phyloP scores from a whole-genome alignment of 1,140 invertebrate genomes.

The Trichomalopsis sarcophagae region DNA sequence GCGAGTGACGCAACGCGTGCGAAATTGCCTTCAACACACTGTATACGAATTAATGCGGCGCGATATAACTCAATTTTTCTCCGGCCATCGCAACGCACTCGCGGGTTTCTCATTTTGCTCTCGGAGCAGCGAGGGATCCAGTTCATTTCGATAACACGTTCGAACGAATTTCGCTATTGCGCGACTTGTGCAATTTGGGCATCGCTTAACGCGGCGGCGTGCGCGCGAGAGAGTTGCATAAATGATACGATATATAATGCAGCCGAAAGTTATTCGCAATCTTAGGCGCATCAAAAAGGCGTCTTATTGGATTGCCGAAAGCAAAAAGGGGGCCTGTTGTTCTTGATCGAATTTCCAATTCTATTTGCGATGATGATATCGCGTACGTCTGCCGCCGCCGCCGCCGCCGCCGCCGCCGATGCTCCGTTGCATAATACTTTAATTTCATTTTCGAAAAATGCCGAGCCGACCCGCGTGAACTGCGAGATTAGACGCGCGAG shows the following conservation, averaged over 20 bases:
- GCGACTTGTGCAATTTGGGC: conserved; percentile 6
- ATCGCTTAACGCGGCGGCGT: too few relatives aligned
- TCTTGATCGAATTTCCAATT: conserved; percentile 25
- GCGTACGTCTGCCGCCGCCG: too few relatives aligned
- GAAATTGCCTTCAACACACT: conserved; percentile 10
- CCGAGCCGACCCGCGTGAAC: neutral
- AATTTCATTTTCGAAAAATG: conserved; percentile 18
- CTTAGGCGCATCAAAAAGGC: neutral
- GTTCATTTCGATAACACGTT: conserved; percentile 5
- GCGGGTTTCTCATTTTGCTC: neutral
- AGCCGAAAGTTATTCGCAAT: neutral
- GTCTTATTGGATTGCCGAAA: conserved; percentile 15
- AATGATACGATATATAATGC: conserved; percentile 1
- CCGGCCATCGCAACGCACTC: neutral
- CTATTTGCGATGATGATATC: conserved; percentile 30
- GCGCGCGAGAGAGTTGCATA: neutral
- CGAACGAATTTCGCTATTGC: neutral
- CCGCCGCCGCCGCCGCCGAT: neutral
- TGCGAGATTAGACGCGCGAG: neutral
- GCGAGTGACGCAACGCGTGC: conserved; percentile 9
- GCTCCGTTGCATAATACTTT: conserved; percentile 13
- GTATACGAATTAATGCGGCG: conserved; percentile 7
- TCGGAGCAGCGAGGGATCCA: neutral
- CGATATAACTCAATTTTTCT: neutral
- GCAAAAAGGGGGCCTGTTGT: neutral